phyloP scores from a whole-genome alignment of 64 coral and sea anemone species.

The Stichodactyla helianthus region DNA sequence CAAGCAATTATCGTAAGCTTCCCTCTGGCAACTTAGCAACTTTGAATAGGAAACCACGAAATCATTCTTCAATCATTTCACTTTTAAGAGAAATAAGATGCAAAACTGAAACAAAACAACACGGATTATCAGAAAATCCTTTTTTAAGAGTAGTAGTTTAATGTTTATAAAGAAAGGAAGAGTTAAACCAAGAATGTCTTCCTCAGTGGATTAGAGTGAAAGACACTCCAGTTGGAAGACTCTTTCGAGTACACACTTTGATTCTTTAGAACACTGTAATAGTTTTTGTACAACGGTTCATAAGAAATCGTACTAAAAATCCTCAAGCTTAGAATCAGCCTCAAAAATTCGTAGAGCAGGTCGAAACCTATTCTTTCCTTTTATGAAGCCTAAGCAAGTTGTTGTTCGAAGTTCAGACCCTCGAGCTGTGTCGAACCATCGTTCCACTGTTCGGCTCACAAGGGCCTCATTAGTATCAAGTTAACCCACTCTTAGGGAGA shows the following conservation, averaged over 20 bases:
- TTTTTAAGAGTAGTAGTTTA: constrained; percentile 13
- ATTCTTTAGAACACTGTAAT: neutral
- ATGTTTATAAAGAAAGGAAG: neutral
- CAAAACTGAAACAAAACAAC: constrained; percentile 19
- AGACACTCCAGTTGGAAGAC: constrained; percentile 11
- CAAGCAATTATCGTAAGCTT: constrained; percentile 67
- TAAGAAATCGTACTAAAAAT: neutral
- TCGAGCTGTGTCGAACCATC: neutral
- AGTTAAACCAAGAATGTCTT: constrained; percentile 8
- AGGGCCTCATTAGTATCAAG: constrained; percentile 23
- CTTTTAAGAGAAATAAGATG: neutral
- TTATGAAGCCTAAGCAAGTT: neutral
- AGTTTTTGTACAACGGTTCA: neutral
- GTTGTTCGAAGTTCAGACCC: neutral
- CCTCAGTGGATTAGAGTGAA: constrained; percentile 11
- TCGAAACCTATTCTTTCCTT: neutral
- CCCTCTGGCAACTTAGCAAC: constrained; percentile 55
- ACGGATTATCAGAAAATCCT: constrained; percentile 14
- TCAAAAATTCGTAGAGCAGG: neutral
- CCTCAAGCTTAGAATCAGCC: neutral
- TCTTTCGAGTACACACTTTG: constrained; percentile 11
- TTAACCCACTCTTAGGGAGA: neutral
- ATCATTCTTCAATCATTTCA: neutral
- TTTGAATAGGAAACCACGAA: constrained; percentile 14
- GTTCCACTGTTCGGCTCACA: constrained; percentile 6